Conservation (phyloP, 2,797 vertebrate species). For the Rhinophrynus dorsalis region DNA sequence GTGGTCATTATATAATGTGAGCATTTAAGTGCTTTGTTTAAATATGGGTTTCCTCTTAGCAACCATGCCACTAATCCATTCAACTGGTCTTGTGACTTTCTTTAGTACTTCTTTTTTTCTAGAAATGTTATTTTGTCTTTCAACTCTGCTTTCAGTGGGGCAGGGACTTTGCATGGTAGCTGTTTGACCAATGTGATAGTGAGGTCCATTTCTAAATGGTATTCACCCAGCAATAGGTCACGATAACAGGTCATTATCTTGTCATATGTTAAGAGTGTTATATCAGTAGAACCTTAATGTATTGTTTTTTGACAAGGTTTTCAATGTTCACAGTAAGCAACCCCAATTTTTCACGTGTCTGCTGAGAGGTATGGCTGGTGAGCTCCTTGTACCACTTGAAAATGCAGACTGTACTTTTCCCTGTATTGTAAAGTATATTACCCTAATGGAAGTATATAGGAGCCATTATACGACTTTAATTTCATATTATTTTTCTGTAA, state of each 20-base stretch:
- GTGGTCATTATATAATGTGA: too few relatives aligned
- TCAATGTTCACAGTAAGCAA: too few relatives aligned
- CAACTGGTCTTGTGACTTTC: neutral
- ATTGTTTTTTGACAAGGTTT: too few relatives aligned
- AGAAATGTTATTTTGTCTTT: too few relatives aligned
- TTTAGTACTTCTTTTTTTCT: neutral
- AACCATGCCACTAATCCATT: neutral
- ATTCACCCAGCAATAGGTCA: neutral
- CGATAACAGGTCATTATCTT: neutral
- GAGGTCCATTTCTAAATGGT: neutral
- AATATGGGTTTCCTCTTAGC: neutral
- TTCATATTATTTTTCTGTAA: neutral
- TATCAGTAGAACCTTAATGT: too few relatives aligned
- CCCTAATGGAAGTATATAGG: neutral
- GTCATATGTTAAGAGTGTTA: neutral
- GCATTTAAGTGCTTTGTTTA: neutral
- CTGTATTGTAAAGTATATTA: too few relatives aligned
- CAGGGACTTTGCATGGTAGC: too few relatives aligned
- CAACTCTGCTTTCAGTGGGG: too few relatives aligned
- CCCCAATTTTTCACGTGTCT: neutral
- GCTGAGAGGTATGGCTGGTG: neutral
- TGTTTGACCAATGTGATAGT: too few relatives aligned
- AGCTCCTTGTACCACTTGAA: too few relatives aligned
- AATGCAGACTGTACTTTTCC: too few relatives aligned
- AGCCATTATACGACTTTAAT: neutral